Evolutionary conservation across 2,113 vertebrate genomes (phyloP), one percentile per base, ranked within the genome.

Genomic region (Thalassoma bifasciatum): DNA sequence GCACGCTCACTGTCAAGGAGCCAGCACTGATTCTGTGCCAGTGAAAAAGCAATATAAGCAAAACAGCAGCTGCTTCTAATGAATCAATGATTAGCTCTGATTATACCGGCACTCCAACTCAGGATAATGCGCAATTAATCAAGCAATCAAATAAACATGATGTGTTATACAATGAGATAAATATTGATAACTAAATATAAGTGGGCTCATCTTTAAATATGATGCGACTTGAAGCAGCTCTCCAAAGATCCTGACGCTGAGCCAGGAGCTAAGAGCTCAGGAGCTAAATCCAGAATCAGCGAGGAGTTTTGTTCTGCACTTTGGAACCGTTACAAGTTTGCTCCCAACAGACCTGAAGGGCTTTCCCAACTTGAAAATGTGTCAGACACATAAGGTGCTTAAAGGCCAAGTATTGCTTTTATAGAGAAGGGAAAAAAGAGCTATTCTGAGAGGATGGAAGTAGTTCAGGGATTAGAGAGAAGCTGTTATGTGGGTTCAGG

Each of bases 341-440:
- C 30, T 69, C 53, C 30, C 40, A 37, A 22, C 42, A 50, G 61
- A 70, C 51, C 49, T 21, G 36, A 12, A 77, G 57, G 81, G 65
- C 49, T 80, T 72, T 57, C 61, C 63, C 4, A 34, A 22, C 36
- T 26, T 12, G 50, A 50, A 64, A 17, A n/a, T 5, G 37, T 47
- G 40, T 56, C 67, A 53, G 56, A 34, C 19, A 22, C 17, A 51
- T 14, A 49, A 66, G 24, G 19, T 65, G n/a, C 56, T 59, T 26
- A 34, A 30, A 66, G 37, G 46, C 26, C 34, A 49, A 10, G 1
- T 42, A 14, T 10, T 6, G 16, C 24, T 38, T 30, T 71, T 37
- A 51, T 30, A 51, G 66, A 60, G 21, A 37, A n/a, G 36, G 5
- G n/a, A n/a, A n/a, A 13, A 65, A 58, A 59, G 3, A 62, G 10